Evolutionary conservation across 2,888 invertebrate genomes (phyloP).

Genomic region (Eupsilia transversa): DNA sequence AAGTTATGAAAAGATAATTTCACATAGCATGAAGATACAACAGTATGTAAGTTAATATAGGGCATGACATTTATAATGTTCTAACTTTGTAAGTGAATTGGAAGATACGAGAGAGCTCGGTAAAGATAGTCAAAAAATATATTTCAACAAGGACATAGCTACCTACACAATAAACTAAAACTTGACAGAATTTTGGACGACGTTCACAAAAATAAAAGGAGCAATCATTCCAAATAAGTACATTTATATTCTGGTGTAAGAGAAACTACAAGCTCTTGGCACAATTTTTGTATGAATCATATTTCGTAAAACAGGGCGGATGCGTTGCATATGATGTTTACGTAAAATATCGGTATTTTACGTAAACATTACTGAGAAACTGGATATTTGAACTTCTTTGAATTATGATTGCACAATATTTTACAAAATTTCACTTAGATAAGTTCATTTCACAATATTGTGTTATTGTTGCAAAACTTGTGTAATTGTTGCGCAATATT

Average conservation of each 20-base stretch:
- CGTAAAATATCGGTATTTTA: conserved; percentile 69
- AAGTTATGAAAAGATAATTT: neutral
- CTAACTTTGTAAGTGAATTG: neutral
- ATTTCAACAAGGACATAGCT: conserved; percentile 7
- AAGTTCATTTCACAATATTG: conserved; percentile 68
- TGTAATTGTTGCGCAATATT: conserved; percentile 62
- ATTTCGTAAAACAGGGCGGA: conserved; percentile 52
- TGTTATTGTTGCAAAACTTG: conserved; percentile 62
- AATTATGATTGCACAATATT: conserved; percentile 69
- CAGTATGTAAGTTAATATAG: neutral
- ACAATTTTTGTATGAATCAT: conserved; percentile 67
- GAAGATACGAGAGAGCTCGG: too few relatives aligned
- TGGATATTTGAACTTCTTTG: conserved; percentile 66
- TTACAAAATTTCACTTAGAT: conserved; percentile 58
- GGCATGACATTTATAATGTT: neutral
- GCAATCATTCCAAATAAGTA: conserved; percentile 46
- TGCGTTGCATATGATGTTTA: conserved; percentile 67
- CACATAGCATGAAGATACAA: neutral
- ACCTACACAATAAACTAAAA: conserved; percentile 19
- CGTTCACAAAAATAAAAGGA: conserved; percentile 36
- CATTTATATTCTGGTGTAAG: conserved; percentile 60
- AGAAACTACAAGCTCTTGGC: conserved; percentile 65
- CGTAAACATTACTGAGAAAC: conserved; percentile 54
- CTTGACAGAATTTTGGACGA: conserved; percentile 29
- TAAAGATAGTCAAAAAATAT: neutral